phyloP scores from a whole-genome alignment of 2,797 vertebrate genomes.

The Chanos chanos region DNA sequence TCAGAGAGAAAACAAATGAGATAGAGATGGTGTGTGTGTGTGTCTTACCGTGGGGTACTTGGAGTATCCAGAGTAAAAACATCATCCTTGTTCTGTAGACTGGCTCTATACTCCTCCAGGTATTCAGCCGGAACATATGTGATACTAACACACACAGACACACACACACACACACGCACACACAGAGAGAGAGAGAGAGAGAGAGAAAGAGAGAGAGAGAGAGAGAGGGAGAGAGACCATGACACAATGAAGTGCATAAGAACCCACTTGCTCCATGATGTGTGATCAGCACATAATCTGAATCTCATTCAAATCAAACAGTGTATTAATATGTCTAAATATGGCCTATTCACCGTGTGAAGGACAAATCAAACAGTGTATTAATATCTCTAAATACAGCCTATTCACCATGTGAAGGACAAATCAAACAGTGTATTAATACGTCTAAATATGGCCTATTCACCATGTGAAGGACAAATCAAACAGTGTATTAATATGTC shows the following conservation, averaged over 20 bases:
- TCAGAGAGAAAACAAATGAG: background rate
- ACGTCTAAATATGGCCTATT: background rate
- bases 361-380: background rate
- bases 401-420: background rate
- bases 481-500: slow-evolving; percentile 4
- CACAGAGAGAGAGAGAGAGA: background rate
- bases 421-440: background rate
- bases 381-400: background rate
- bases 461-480: background rate
- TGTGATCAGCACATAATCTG: slow-evolving; percentile 31
- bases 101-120: slow-evolving; percentile 85
- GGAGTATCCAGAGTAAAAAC: slow-evolving; percentile 46
- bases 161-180: slow-evolving; percentile 28
- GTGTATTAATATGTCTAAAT: background rate
- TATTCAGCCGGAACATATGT: slow-evolving; percentile 90
- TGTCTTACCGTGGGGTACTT: slow-evolving; percentile 52
- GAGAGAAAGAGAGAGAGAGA: too few relatives aligned
- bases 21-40: background rate
- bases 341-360: background rate
- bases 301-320: slow-evolving; percentile 10
- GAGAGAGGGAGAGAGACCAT: background rate
- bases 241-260: background rate
- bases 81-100: slow-evolving; percentile 66
- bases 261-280: background rate
- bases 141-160: slow-evolving; percentile 76